A percentile compares a stretch with the other conserved stretches of the same genome.
phyloP scores from a whole-genome alignment of 2,113 vertebrate species.

The Leucoraja erinaceus region DNA sequence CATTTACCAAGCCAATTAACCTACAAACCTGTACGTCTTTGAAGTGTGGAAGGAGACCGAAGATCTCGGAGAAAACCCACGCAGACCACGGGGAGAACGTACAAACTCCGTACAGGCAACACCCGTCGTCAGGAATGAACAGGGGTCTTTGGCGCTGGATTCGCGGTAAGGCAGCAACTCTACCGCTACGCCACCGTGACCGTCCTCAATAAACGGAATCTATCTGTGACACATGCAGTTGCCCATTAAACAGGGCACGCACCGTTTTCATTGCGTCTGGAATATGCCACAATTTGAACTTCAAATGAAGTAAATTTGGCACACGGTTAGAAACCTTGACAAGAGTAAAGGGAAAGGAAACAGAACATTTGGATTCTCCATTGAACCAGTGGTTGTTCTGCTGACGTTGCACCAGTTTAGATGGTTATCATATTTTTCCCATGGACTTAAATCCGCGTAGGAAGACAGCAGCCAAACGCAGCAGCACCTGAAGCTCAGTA shows the following conservation, averaged over 20 bases:
- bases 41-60: too few relatives aligned
- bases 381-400: background rate
- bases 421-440: background rate
- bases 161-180: too few relatives aligned
- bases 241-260: background rate
- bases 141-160: too few relatives aligned
- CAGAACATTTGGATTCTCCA: background rate
- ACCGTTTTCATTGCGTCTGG: conserved; percentile 5
- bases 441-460: background rate
- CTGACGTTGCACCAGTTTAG: background rate
- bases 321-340: background rate
- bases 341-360: background rate
- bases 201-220: background rate
- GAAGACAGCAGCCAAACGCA: background rate
- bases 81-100: too few relatives aligned
- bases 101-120: too few relatives aligned
- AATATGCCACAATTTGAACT: background rate
- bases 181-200: too few relatives aligned
- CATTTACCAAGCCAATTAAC: too few relatives aligned
- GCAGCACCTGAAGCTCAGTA: background rate
- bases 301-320: background rate
- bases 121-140: too few relatives aligned
- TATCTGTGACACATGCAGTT: background rate
- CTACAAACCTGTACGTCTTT: too few relatives aligned
- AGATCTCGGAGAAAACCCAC: too few relatives aligned